Percentiles rank a stretch among this genome's conserved stretches.
These are phyloP conservation scores for Rhynchomys soricoides DNA, from an alignment of 2,113 vertebrate genomes.

Conservation along the genomic window DNA sequence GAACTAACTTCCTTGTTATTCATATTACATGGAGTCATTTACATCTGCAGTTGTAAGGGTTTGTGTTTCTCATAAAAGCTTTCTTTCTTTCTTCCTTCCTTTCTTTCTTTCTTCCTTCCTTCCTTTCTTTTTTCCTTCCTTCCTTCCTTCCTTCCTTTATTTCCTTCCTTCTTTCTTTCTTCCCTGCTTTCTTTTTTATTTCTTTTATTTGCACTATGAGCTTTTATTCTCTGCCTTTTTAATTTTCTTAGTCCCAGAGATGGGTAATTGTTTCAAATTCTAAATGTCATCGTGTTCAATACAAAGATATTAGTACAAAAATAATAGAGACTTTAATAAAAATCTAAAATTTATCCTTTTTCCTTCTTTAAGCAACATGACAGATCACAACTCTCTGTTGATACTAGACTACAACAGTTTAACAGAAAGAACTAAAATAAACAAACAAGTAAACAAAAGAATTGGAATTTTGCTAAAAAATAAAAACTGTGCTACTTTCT, in stretches of 20 bases:
- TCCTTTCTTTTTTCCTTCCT: too few relatives aligned
- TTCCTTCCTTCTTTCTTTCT: too few relatives aligned
- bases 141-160: too few relatives aligned
- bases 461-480: not conserved
- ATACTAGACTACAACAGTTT: not conserved
- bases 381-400: not conserved
- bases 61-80: not conserved
- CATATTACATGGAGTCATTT: slow-evolving; percentile 8
- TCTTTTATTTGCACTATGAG: not conserved
- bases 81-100: not conserved
- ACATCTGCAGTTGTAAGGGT: not conserved
- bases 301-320: slow-evolving; percentile 1
- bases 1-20: not conserved
- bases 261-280: slow-evolving; percentile 17
- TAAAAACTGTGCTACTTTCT: not conserved
- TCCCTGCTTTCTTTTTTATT: too few relatives aligned
- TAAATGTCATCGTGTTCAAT: not conserved
- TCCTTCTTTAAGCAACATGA: not conserved
- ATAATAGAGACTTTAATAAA: not conserved
- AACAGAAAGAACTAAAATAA: not conserved
- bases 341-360: not conserved
- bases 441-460: not conserved
- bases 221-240: not conserved
- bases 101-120: too few relatives aligned
- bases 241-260: not conserved